Evolutionary conservation across 1,140 invertebrate species (phyloP), one percentile per base, ranked within the genome.

Genomic region (Chymomyza costata): DNA sequence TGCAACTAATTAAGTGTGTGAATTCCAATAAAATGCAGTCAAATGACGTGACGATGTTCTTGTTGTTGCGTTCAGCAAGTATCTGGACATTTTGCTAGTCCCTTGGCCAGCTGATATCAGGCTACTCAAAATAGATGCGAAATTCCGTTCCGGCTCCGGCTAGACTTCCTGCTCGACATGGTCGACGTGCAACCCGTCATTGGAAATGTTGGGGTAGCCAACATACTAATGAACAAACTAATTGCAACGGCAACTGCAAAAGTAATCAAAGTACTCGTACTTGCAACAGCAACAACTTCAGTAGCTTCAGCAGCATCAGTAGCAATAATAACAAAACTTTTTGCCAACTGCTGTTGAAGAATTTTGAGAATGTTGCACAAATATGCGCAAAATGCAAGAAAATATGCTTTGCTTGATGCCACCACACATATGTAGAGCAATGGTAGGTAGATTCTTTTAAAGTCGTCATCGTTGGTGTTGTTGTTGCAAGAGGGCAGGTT

Each of bases 291-390:
- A 17, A 51, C 10, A 7, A n/a, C 19, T 13, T 17, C 19, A 8
- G n/a, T n/a, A 17, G 41, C 17, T 13, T 21, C 13, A 34, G 30
- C 25, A 30, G 54, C 40, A 44, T 58, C 65, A 76, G 69, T 43
- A 70, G 70, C 70, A 70, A 76, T 76, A 76, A 76, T 76, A 76
- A 76, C 70, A 68, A 76, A 76, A 76, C 70, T 78, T 80, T 78
- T 16, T 38, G 35, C 15, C n/a, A 15, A 38, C 32, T 34, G 32
- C 13, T 34, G 71, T 66, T 76, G 49, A 78, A 78, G 71, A 76
- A 76, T 76, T 78, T 76, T 67, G 64, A 76, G 67, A 80, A 78
- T 78, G 71, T 78, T 78, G 71, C 71, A 78, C 71, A 78, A 78
- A 78, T 78, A 78, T 78, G 73, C 66, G 63, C 73, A 78, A 69